Evolutionary conservation across 1,140 invertebrate species (phyloP), one percentile per base, ranked within the genome.

Genomic region (Drosophila watanabei): DNA sequence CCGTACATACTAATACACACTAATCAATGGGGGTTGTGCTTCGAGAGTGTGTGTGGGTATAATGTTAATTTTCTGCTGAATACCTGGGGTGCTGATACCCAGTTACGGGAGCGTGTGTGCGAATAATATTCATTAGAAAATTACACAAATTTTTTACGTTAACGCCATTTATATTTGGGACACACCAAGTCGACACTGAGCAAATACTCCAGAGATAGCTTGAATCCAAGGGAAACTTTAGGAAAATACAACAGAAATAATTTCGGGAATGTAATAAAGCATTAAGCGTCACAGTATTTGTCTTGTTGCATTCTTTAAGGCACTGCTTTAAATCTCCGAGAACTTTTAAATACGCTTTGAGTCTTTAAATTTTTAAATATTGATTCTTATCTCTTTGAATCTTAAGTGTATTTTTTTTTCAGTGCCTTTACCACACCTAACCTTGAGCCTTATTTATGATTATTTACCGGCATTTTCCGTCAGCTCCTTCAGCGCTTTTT

Each of bases 91-190:
- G 58, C 30, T 39, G 57, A 59, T 28, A 24, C 24, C 45, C 52
- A 35, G 57, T 51, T 60, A 20, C 30, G 43, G 41, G n/a, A 35
- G 59, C 75, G 63, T 63, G 80, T 87, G 83, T 87, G 72, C 66
- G 86, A 83, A 83, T 87, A 83, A 88, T 88, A 87, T 89, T 84
- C 81, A 89, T 84, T 87, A 89, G 61, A 80, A 89, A 84, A 87
- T 87, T 89, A 80, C 64, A 69, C 64, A 83, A 72, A 69, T 80
- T 65, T 82, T 80, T 73, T 59, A 69, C 68, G 30, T n/a, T 51
- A 49, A 68, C 75, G 49, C 51, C 61, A 82, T 62, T 77, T 77
- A 62, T 82, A 76, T 81, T 61, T 81, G 62, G 33, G 59, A 24
- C 72, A 69, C 56, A 46, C 37, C 35, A 49, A 32, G 13, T 14